Conservation (phyloP, 2,797 vertebrate species). For the Typhlichthys eigenmanni region DNA sequence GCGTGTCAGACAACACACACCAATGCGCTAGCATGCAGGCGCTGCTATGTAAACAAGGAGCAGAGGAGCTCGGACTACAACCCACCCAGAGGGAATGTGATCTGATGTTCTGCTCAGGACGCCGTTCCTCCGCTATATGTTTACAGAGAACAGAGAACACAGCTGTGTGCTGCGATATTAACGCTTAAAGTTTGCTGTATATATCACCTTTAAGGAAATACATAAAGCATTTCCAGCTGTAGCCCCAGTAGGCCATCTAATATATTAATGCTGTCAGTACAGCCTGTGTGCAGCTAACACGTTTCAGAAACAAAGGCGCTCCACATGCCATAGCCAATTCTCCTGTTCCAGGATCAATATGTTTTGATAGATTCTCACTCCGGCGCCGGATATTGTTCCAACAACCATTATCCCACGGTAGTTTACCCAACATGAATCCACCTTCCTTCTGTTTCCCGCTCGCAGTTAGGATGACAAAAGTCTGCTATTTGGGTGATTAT, state of each 20-base stretch:
- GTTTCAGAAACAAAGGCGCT: constrained; percentile 80
- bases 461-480: constrained; percentile 79
- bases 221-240: constrained; percentile 44
- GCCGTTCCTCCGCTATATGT: too few relatives aligned
- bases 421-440: constrained; percentile 83
- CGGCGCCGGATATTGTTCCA: constrained; percentile 81
- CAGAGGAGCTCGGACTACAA: too few relatives aligned
- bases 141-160: too few relatives aligned
- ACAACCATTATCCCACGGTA: constrained; percentile 81
- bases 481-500: constrained; percentile 82
- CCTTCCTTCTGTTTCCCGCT: constrained; percentile 74
- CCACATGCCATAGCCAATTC: constrained; percentile 78
- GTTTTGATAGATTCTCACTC: constrained; percentile 83
- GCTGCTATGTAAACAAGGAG: too few relatives aligned
- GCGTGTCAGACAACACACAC: too few relatives aligned
- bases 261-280: constrained; percentile 81
- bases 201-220: too few relatives aligned
- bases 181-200: too few relatives aligned
- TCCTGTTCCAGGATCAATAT: constrained; percentile 82
- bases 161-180: too few relatives aligned
- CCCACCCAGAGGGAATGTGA: too few relatives aligned
- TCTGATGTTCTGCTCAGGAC: too few relatives aligned
- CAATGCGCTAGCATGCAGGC: too few relatives aligned
- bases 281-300: constrained; percentile 78
- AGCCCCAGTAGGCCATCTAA: constrained; percentile 74